Evolutionary conservation across 2,113 vertebrate genomes (phyloP), one percentile per base, ranked within the genome.

Genomic region (Aythya baeri): DNA sequence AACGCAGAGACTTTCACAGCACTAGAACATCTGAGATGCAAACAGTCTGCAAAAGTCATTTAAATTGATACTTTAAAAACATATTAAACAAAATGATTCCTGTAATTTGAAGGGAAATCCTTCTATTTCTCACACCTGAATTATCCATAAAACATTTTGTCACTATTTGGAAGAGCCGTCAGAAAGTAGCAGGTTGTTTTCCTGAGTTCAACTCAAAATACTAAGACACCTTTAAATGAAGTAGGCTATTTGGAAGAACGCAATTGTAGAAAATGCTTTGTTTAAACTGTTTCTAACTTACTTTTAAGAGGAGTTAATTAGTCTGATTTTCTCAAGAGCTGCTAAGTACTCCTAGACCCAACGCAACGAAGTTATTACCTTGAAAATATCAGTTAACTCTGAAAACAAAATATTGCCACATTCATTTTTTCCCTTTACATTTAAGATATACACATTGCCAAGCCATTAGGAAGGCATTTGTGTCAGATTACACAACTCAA

Each of bases 241-340:
- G 36, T 26, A 1, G 0, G 43, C 16, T 86, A 6, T 36, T 50
- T 89, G 52, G 54, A 79, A 91, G 62, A 76, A 7, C 0, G 0
- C 4, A 31, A 57, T 21, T 36, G 34, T 36, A 59, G 26, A 71
- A 91, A 89, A 66, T 11, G 13, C 17, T 90, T 67, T 54, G 50
- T 32, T 74, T 72, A 63, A 86, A 36, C n/a, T 55, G 15, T 3
- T 83, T 70, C 55, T 8, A 79, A 78, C 17, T 84, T 43, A 2
- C 6, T 88, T 88, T 84, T 38, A 38, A 52, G 41, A 3, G 6
- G 74, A 79, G 38, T 70, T 63, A 78, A 26, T 32, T 44, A n/a
- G 29, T 38, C 41, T 49, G 15, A 46, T 80, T 83, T 94, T 88
- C 50, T 62, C 44, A 62, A 41, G 44, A 65, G 21, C 15, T 82